Base-by-base conservation (phyloP, 2,797 vertebrate species). In the Sebastes nivosus region DNA sequence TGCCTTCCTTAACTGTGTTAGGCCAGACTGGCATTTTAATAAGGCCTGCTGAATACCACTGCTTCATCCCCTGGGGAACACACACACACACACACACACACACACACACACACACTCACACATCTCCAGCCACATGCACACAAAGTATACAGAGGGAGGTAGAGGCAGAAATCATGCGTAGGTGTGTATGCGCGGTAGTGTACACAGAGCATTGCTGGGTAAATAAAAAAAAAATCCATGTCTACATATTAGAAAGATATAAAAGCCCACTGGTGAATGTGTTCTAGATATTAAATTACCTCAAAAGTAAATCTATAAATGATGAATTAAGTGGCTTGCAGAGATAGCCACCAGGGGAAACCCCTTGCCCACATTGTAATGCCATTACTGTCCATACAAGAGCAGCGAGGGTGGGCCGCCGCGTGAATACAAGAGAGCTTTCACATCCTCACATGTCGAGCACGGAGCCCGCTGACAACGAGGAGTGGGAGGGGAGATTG, bases 11-110 rank as follows among this genome's bases (percentile, higher is more conserved):
- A 90, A 92, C 93, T 93, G 89, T 86, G 92, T 93, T 93, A 91
- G 93, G 90, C 89, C 87, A 88, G 94, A 93, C 93, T 93, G 89
- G 95, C 94, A 96, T 96, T 93, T 95, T 95, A 96, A 96, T 96
- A 91, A 96, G 95, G 89, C 69, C 77, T 87, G 87, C 88, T 96
- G 94, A 95, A 96, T 96, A 96, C 93, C 91, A 93, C 90, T 91
- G 92, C 91, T 96, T 96, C 91, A 95, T 96, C 87, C 89, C 91
- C 78, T 50, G 32, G 89, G 93, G 89, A 85, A 88, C 67, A 85
- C 90, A 85, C 86, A 79, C 88, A 86, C 89, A 89, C 81, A 80
- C 34, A 85, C 89, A 85, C 86, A 79, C 73, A 75, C 89, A 87
- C 89, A 89, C 81, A 80, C 67, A 68, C 79, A 77, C 77, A 85